Evolutionary conservation across 2,888 invertebrate genomes (phyloP).

Genomic region (Cosmopolites sordidus): DNA sequence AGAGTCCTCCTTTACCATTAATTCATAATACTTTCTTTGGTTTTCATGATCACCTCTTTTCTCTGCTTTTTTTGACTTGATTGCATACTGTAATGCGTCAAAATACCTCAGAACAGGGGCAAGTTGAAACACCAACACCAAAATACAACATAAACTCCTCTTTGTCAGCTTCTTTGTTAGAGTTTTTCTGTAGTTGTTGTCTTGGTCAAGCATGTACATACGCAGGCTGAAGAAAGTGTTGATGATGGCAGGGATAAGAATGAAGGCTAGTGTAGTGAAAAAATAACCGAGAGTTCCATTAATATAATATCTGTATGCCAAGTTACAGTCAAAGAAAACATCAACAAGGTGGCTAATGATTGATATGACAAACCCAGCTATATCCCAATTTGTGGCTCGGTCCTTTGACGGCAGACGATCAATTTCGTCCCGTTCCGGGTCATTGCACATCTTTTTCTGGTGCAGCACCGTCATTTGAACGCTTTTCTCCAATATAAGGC

Average conservation of each 20-base stretch:
- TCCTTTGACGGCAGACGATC: constrained; percentile 60
- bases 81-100: constrained; percentile 61
- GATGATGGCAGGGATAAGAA: constrained; percentile 69
- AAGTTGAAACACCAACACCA: constrained; percentile 65
- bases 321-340: constrained; percentile 64
- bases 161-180: constrained; percentile 58
- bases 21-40: constrained; percentile 63
- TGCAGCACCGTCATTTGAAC: constrained; percentile 38
- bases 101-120: constrained; percentile 68
- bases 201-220: constrained; percentile 62
- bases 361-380: constrained; percentile 61
- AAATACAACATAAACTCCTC: constrained; percentile 55
- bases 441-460: constrained; percentile 43
- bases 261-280: constrained; percentile 64
- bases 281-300: constrained; percentile 58
- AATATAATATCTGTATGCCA: constrained; percentile 54
- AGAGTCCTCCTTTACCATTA: constrained; percentile 75
- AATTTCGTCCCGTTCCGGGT: constrained; percentile 53
- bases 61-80: constrained; percentile 62
- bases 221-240: constrained; percentile 69
- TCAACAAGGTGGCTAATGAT: constrained; percentile 67
- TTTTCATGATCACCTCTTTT: constrained; percentile 54
- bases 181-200: constrained; percentile 52
- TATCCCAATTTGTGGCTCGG: constrained; percentile 57
- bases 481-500: constrained; percentile 7